These are phyloP conservation scores for Metacarcinus magister DNA, from an alignment of 2,888 invertebrate species.

Conservation along the genomic window DNA sequence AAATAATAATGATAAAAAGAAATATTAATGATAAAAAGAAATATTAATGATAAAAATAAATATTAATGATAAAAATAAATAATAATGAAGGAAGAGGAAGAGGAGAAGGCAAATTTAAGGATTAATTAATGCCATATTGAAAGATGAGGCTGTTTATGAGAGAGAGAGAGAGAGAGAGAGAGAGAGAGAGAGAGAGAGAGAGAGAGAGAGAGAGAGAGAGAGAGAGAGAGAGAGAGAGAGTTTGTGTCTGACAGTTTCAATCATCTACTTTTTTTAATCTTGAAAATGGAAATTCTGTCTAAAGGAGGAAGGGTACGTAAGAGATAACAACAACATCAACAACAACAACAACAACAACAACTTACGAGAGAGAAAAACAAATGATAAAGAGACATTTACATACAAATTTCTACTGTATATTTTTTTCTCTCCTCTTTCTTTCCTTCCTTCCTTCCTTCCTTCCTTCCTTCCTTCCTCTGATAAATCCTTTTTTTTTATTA, in stretches of 20 bases:
- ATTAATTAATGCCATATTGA: too few relatives aligned
- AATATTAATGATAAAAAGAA: too few relatives aligned
- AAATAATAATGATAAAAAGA: too few relatives aligned
- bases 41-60: too few relatives aligned
- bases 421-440: neutral
- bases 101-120: neutral
- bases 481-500: neutral
- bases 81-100: neutral
- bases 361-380: too few relatives aligned
- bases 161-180: constrained; percentile 31
- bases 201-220: constrained; percentile 50
- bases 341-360: too few relatives aligned
- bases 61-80: too few relatives aligned
- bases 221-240: constrained; percentile 50
- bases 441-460: neutral
- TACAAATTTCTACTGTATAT: neutral
- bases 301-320: neutral
- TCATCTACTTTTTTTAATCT: neutral
- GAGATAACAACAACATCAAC: too few relatives aligned
- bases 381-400: neutral
- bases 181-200: constrained; percentile 58
- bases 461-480: neutral
- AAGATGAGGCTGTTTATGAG: too few relatives aligned
- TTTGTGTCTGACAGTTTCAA: neutral
- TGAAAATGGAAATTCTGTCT: neutral